These are phyloP conservation scores for Diuraphis noxia DNA, from an alignment of 1,140 invertebrate genomes.

Conservation along the genomic window DNA sequence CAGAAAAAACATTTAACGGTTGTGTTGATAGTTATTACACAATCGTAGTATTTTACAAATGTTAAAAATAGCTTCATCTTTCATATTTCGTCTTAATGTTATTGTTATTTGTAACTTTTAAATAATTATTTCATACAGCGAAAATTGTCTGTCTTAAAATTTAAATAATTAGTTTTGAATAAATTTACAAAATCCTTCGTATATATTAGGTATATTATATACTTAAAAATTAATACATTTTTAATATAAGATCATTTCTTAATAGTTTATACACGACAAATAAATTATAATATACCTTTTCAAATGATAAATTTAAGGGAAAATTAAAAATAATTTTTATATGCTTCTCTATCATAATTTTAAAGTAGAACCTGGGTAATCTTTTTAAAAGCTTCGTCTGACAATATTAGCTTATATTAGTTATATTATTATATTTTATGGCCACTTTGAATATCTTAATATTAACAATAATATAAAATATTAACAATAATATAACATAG, in stretches of 20 bases:
- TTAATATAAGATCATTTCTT: neutral
- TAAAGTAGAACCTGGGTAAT: neutral
- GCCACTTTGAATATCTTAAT: neutral
- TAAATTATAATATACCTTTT: neutral
- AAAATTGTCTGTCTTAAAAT: neutral
- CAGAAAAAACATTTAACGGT: constrained; percentile 5
- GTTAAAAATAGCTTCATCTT: constrained; percentile 18
- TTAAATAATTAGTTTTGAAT: neutral
- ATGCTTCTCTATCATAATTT: neutral
- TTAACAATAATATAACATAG: too few relatives aligned
- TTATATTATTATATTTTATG: neutral
- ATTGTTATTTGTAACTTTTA: neutral
- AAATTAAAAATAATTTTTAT: neutral
- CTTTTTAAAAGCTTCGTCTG: neutral
- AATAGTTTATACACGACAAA: neutral
- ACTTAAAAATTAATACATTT: neutral
- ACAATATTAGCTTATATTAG: neutral
- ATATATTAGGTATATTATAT: neutral
- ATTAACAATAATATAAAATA: too few relatives aligned
- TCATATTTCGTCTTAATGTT: neutral
- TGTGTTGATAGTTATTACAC: constrained; percentile 7
- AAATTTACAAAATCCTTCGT: neutral
- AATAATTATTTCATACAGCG: neutral
- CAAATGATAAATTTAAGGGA: neutral
- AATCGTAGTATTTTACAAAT: neutral